Evolutionary conservation across 2,797 vertebrate genomes (phyloP).

Genomic region (Prunella strophiata): DNA sequence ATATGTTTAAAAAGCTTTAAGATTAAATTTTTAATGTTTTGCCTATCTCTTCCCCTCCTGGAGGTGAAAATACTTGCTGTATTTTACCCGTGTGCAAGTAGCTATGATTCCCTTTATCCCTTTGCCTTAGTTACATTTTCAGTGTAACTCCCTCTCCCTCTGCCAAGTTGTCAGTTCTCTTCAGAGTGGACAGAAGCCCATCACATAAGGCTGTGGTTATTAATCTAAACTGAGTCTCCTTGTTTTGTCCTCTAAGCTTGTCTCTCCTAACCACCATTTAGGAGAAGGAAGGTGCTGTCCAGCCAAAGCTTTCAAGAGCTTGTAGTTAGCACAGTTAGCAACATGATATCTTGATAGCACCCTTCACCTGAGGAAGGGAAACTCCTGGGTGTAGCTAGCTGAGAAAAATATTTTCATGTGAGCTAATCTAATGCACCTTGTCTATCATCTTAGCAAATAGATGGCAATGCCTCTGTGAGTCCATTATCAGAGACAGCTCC

Average conservation of each 20-base stretch:
- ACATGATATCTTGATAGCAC: background rate
- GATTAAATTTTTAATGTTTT: background rate
- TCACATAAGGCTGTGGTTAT: background rate
- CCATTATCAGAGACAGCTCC: background rate
- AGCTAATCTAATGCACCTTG: background rate
- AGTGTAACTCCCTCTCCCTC: background rate
- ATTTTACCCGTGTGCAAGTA: background rate
- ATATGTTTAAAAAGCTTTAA: background rate
- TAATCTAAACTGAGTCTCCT: background rate
- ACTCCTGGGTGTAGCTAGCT: background rate
- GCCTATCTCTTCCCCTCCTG: background rate
- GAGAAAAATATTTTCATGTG: background rate
- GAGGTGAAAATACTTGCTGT: background rate
- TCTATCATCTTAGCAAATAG: background rate
- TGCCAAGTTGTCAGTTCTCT: background rate
- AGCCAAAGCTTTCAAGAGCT: background rate
- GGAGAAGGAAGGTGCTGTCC: background rate
- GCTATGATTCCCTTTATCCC: background rate
- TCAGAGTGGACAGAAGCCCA: background rate
- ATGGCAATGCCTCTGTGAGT: background rate
- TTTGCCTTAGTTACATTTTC: background rate
- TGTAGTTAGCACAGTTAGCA: background rate
- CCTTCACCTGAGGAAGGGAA: background rate
- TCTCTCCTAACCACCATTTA: background rate
- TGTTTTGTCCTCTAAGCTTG: background rate